Base-by-base conservation (phyloP, 1,140 invertebrate species). In the silkworm (Bombyx mori) region DNA sequence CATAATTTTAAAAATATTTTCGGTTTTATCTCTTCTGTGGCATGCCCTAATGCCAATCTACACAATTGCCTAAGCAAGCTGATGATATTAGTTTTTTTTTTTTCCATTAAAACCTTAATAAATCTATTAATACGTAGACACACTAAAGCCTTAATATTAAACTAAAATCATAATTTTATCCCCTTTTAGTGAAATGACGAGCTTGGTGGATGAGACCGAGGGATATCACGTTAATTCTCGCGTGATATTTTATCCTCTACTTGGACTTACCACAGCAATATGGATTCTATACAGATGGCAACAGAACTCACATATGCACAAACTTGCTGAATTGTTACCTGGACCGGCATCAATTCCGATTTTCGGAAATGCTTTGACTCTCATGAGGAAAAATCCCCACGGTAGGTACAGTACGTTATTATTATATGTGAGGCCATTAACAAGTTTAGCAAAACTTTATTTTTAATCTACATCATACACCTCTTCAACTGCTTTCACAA, bases 291-390 rank as follows among this genome's bases (percentile, higher is more conserved):
- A 86, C 62, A 59, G 81, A 70, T 86, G 78, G 79, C 83, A 86
- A 59, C 77, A 79, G 50, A 73, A 79, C 49, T 79, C 84, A 0
- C 77, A 69, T 47, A 42, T 86, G 8, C 71, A 71, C 57, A 82
- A 71, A 59, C 58, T 90, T 66, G 89, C 89, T 2, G 85, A 88
- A 54, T 89, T 86, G 61, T 68, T 91, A n/a, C 90, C 90, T 0
- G 86, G 86, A 46, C 90, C 90, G 4, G 58, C 68, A 6, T 63
- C 78, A 0, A 6, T 92, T 8, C 92, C 92, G 0, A 69, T 92
- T 26, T 65, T 93, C 48, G 92, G 92, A 44, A 91, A 92, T 66
- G 88, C 90, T 1, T 77, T 91, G 7, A 7, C 91, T 35, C 86
- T 78, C 0, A 8, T 90, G 0, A 88, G 88, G 3, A 72, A 90